Conservation (phyloP, 1,140 invertebrate species). For the Pseudomyrmex flavicornis region DNA sequence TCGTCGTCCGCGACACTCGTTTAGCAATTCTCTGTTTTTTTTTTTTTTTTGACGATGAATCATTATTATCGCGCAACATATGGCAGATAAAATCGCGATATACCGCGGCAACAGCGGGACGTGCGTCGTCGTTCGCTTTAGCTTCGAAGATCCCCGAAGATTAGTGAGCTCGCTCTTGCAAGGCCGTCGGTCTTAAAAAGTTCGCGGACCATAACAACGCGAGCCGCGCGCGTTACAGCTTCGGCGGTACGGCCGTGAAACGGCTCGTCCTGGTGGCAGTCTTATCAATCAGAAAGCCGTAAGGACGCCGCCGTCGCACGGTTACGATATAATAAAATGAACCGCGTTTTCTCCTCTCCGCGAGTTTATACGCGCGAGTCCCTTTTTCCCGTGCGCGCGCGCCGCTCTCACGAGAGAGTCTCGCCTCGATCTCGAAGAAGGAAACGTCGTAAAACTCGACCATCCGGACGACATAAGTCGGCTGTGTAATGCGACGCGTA, state of each 20-base stretch:
- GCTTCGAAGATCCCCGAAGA: constrained; percentile 46
- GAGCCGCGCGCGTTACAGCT: constrained; percentile 25
- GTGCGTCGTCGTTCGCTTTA: constrained; percentile 1
- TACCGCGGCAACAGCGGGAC: background rate
- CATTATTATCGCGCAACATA: constrained; percentile 26
- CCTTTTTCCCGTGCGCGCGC: constrained; percentile 13
- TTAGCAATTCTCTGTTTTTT: background rate
- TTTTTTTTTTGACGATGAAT: constrained; percentile 17
- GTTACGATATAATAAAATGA: constrained; percentile 80
- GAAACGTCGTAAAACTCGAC: constrained; percentile 77
- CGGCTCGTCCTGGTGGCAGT: constrained; percentile 61
- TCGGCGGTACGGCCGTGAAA: constrained; percentile 50
- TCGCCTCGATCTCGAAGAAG: constrained; percentile 25
- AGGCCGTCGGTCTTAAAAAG: constrained; percentile 48
- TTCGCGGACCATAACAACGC: constrained; percentile 30
- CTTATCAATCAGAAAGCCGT: constrained; percentile 77
- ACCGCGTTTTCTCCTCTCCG: constrained; percentile 51
- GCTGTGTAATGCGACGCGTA: constrained; percentile 73
- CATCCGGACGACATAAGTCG: constrained; percentile 76
- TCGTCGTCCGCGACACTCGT: background rate
- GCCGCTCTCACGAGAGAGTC: constrained; percentile 16
- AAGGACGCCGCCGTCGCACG: constrained; percentile 58
- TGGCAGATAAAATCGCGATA: constrained; percentile 28
- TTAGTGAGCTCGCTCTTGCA: constrained; percentile 38
- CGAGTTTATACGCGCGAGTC: constrained; percentile 60